These are phyloP conservation scores for Mycteria americana DNA, from an alignment of 2,797 vertebrate genomes.

Conservation along the genomic window DNA sequence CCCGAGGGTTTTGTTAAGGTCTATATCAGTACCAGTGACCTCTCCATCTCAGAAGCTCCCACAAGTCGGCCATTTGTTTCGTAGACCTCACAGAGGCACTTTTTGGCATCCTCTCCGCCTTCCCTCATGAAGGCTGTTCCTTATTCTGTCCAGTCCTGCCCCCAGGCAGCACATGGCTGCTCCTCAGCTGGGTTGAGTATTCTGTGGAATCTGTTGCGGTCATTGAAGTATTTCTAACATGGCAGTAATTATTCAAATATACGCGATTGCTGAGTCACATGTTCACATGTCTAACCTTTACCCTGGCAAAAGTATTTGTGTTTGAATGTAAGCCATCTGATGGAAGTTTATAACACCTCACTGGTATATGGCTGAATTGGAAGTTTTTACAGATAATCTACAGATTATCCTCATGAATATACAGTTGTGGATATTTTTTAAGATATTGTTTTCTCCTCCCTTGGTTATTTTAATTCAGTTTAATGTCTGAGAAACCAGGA, in stretches of 20 bases:
- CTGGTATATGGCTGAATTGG: neutral
- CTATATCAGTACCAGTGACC: neutral
- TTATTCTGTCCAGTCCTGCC: neutral
- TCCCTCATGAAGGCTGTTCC: neutral
- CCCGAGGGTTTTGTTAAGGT: neutral
- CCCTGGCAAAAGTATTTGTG: neutral
- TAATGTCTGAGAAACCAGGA: neutral
- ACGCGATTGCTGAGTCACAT: neutral
- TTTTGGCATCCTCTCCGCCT: neutral
- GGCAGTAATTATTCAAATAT: neutral
- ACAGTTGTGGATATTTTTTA: neutral
- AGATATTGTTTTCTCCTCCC: neutral
- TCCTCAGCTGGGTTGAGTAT: neutral
- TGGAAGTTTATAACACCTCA: neutral
- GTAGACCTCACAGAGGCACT: neutral
- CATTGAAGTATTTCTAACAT: neutral
- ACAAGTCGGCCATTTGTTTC: neutral
- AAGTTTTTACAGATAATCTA: neutral
- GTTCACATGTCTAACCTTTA: neutral
- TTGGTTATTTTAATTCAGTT: neutral
- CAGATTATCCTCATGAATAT: neutral
- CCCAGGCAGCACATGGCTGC: neutral
- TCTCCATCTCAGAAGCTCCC: neutral
- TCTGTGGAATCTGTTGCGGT: neutral
- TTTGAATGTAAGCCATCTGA: neutral